phyloP scores from a whole-genome alignment of 35 echinoderm and acorn worm species.

The Diadema setosum region DNA sequence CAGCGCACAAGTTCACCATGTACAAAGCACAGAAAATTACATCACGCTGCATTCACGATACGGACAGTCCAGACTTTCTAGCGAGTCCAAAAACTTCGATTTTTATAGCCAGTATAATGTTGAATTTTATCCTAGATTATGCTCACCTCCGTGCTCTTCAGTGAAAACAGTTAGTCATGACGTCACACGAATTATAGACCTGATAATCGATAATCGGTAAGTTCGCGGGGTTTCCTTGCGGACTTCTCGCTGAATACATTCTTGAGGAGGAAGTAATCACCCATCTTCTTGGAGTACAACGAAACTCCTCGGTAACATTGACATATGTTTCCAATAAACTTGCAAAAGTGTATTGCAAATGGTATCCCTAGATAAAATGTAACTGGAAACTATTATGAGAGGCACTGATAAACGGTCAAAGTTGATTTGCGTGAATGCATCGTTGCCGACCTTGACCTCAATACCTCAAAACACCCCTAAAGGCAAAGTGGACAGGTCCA shows the following conservation, averaged over 20 bases:
- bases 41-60: neutral
- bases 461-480: neutral
- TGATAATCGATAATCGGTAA: slow-evolving; percentile 32
- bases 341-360: neutral
- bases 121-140: neutral
- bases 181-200: slow-evolving; percentile 11
- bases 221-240: slow-evolving; percentile 24
- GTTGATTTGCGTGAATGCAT: neutral
- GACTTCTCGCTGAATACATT: neutral
- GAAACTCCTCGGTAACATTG: neutral
- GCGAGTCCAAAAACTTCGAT: too few relatives aligned
- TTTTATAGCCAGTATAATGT: too few relatives aligned
- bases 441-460: slow-evolving; percentile 7
- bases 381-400: neutral
- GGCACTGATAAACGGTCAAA: neutral
- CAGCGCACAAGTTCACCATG: neutral
- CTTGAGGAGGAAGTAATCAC: neutral
- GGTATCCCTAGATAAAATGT: neutral
- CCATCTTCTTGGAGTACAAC: neutral
- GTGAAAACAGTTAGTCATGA: slow-evolving; percentile 20
- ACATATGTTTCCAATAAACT: neutral
- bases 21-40: neutral
- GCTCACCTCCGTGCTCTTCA: slow-evolving; percentile 6
- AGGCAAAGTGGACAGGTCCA: neutral
- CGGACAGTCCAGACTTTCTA: too few relatives aligned